Evolutionary conservation across 1,140 invertebrate species (phyloP).

Genomic region (Agraylea sexmaculata): DNA sequence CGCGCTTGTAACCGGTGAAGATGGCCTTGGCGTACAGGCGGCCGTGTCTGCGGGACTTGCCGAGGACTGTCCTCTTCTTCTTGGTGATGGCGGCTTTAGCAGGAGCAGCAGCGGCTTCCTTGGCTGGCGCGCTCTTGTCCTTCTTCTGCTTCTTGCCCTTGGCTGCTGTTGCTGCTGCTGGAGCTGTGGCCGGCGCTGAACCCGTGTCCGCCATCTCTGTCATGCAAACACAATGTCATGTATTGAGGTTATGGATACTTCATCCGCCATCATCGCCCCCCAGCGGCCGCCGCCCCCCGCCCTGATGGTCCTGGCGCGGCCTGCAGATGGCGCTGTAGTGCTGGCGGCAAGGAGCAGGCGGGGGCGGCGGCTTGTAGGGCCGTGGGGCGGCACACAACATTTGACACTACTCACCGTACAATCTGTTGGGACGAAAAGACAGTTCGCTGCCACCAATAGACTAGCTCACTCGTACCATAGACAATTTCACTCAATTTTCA

Average conservation of each 20-base stretch:
- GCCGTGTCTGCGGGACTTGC: conserved; percentile 55
- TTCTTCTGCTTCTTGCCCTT: conserved; percentile 46
- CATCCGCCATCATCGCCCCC: too few species aligned
- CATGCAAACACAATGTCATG: conserved; percentile 31
- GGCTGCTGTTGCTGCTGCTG: conserved; percentile 43
- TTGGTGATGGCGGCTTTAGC: conserved; percentile 39
- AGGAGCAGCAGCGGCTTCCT: conserved; percentile 34
- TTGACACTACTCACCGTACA: too few species aligned
- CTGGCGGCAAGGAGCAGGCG: too few species aligned
- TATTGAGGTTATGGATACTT: conserved; percentile 12
- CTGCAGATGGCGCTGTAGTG: too few species aligned
- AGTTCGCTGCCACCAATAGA: too few species aligned
- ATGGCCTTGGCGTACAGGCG: conserved; percentile 93
- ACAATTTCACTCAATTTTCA: too few species aligned
- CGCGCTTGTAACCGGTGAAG: conserved; percentile 96
- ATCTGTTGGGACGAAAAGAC: too few species aligned
- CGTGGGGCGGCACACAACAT: too few species aligned
- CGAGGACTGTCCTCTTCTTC: conserved; percentile 39
- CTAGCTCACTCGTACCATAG: too few species aligned
- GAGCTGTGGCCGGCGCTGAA: conserved; percentile 43
- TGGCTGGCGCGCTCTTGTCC: conserved; percentile 42
- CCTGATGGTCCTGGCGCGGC: too few species aligned
- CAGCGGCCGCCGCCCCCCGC: too few species aligned
- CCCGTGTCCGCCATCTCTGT: conserved; percentile 51
- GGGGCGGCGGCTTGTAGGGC: too few species aligned